These are phyloP conservation scores for Palythoa grandis DNA, from an alignment of 92 coral and sea anemone species.

Conservation along the genomic window DNA sequence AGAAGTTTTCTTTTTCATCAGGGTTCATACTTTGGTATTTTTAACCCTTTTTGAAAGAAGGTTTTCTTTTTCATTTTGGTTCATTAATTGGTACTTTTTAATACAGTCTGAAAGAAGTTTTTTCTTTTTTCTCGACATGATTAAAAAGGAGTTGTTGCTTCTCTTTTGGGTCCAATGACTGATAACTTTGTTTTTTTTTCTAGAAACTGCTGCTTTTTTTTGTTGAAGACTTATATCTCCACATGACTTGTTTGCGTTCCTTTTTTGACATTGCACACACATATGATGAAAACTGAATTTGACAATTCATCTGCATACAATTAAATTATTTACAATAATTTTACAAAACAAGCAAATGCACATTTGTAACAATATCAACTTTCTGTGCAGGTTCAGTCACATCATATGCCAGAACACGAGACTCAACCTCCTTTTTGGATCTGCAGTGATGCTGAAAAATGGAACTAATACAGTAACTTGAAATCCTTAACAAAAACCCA, in stretches of 20 bases:
- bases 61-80: too few species aligned
- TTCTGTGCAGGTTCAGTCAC: not conserved
- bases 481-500: conserved; percentile 14
- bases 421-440: not conserved
- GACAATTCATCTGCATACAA: not conserved
- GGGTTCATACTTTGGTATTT: too few species aligned
- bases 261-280: conserved; percentile 56
- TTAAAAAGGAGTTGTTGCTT: not conserved
- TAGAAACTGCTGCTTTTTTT: conserved; percentile 3
- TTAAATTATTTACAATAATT: not conserved
- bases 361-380: conserved; percentile 16
- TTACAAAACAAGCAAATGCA: conserved; percentile 41
- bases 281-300: conserved; percentile 24
- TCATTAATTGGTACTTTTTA: too few species aligned
- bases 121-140: too few species aligned
- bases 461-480: conserved; percentile 4
- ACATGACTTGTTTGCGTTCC: conserved; percentile 51
- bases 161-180: not conserved
- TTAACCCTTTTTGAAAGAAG: too few species aligned
- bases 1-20: too few species aligned
- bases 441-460: not conserved
- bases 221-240: conserved; percentile 50
- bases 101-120: too few species aligned
- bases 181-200: not conserved
- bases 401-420: conserved; percentile 17